Evolutionary conservation across 2,113 vertebrate genomes (phyloP), one percentile per base, ranked within the genome.

Genomic region (Prinia subflava): DNA sequence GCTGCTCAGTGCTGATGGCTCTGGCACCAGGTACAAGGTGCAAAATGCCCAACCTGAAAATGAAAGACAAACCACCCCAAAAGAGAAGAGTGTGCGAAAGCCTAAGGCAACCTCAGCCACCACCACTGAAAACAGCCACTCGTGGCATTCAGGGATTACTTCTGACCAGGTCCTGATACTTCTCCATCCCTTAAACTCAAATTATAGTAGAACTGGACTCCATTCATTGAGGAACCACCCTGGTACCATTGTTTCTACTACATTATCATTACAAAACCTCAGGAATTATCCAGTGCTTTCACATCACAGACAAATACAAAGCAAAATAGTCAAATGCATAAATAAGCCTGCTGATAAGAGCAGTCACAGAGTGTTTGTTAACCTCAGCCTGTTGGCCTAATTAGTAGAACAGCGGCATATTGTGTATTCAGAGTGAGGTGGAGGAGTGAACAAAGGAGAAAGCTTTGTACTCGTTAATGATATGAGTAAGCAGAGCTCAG

Each of bases 401-500:
- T 94, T 90, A 91, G 70, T 60, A 23, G 56, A 90, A 88, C 39
- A 68, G 92, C 52, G 88, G 52, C 62, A 50, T 42, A 47, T 70
- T 87, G 90, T 91, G 74, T 77, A 79, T 94, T 77, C 83, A 78
- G 47, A 91, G 59, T 18, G 82, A 93, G 71, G 50, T 76, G 63
- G 68, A 69, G 69, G 70, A 62, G 41, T 1, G 20, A 83, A 85
- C 74, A 94, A 89, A 87, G 67, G 83, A 65, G 80, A 69, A 47
- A 46, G 78, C 97, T 97, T 97, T 97, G 97, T 97, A 89, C 55
- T 89, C 68, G 7, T 27, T 95, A 95, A 98, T 97, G 91, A 96
- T 76, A 97, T 97, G 97, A 87, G 87, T 97, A 92, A 96, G 68
- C 44, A 30, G 76, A 89, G 95, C 84, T 95, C 53, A 83, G 71